Conservation (phyloP, 2,797 vertebrate genomes). For the Triplophysa yarkandensis region DNA sequence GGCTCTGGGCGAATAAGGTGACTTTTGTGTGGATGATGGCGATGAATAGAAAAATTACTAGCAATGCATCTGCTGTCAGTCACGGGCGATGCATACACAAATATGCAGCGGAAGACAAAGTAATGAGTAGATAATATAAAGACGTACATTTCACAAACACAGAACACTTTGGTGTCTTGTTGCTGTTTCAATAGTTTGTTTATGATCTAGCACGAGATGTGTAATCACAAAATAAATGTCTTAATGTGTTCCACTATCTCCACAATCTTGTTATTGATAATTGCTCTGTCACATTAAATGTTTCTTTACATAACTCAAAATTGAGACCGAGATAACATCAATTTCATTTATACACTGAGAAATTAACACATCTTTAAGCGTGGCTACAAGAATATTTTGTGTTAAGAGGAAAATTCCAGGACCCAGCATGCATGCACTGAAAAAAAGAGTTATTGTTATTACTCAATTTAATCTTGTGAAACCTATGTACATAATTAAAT, state of each 20-base stretch:
- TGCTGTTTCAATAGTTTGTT: not conserved
- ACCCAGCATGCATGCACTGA: too few species aligned
- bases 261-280: not conserved
- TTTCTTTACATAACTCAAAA: not conserved
- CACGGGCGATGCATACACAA: not conserved
- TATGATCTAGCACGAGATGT: not conserved
- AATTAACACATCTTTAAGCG: too few species aligned
- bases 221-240: not conserved
- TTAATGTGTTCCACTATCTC: not conserved
- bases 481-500: too few species aligned
- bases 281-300: not conserved
- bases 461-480: too few species aligned
- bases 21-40: slow-evolving; percentile 35
- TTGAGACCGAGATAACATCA: not conserved
- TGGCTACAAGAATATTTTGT: too few species aligned
- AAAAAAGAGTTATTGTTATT: too few species aligned
- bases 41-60: slow-evolving; percentile 32
- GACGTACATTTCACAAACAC: not conserved
- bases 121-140: not conserved
- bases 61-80: slow-evolving; percentile 25
- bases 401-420: too few species aligned
- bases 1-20: slow-evolving; percentile 30
- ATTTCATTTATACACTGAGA: too few species aligned
- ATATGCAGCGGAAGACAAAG: not conserved
- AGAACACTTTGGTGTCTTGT: not conserved